phyloP scores from a whole-genome alignment of 2,888 invertebrate genomes.

The Dendrolimus pini region DNA sequence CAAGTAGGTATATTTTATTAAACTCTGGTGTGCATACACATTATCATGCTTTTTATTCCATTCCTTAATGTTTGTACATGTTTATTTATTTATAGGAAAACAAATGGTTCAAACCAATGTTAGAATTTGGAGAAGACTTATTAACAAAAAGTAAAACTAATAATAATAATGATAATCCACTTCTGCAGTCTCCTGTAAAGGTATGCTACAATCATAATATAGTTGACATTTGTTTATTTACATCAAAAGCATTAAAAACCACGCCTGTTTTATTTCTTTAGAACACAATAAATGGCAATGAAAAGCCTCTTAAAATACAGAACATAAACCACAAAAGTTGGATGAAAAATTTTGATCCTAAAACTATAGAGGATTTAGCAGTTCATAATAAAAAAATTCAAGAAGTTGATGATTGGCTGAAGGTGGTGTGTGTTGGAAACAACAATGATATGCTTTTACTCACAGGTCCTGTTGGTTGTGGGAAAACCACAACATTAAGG shows the following conservation, averaged over 20 bases:
- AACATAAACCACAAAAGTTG: constrained; percentile 63
- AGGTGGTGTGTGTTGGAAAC: constrained; percentile 35
- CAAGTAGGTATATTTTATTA: no score
- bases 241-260: no score
- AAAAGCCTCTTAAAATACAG: constrained; percentile 7
- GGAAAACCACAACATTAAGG: constrained; percentile 86
- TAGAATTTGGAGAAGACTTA: constrained; percentile 49
- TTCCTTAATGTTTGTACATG: no score
- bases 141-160: constrained; percentile 28
- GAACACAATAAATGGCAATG: constrained; percentile 2
- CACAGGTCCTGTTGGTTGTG: constrained; percentile 90
- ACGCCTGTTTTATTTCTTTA: no score
- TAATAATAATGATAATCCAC: constrained; percentile 18
- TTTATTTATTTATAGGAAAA: constrained; percentile 32
- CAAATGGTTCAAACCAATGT: constrained; percentile 60
- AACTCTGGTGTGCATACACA: no score
- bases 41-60: no score
- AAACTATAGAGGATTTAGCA: constrained; percentile 78
- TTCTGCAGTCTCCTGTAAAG: constrained; percentile 6
- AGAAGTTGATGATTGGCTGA: constrained; percentile 84
- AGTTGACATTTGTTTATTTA: no score
- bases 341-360: constrained; percentile 79
- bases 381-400: constrained; percentile 85
- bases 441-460: constrained; percentile 79
- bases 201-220: background rate